Percentiles rank a stretch among this genome's conserved stretches.
phyloP scores from a whole-genome alignment of 2,113 vertebrate genomes.

The Syngnathus scovelli region DNA sequence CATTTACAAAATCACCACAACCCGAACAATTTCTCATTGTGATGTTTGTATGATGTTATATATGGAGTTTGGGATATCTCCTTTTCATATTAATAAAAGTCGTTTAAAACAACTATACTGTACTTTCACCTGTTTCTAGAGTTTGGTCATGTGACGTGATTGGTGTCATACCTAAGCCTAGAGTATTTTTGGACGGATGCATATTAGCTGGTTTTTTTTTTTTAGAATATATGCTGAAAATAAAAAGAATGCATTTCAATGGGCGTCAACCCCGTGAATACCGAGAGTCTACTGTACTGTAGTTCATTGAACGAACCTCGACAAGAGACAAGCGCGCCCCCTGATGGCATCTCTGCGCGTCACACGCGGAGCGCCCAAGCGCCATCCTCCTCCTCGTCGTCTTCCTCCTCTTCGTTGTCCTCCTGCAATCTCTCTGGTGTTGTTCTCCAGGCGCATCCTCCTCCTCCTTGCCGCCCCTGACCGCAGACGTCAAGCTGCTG shows the following conservation, averaged over 20 bases:
- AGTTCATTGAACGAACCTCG: not conserved
- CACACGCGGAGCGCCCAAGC: constrained; percentile 45
- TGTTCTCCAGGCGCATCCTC: constrained; percentile 56
- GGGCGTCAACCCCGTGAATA: no score
- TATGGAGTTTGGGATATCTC: not conserved
- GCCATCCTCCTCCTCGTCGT: constrained; percentile 54
- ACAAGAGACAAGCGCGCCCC: constrained; percentile 33
- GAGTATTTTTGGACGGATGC: no score
- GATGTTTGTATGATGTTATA: not conserved
- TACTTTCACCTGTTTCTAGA: no score
- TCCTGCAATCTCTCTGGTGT: not conserved
- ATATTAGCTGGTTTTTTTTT: no score
- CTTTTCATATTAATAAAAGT: not conserved
- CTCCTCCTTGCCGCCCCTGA: constrained; percentile 56
- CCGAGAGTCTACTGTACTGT: no score
- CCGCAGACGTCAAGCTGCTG: constrained; percentile 40
- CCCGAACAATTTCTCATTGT: not conserved
- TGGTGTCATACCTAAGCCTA: no score
- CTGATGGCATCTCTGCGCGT: constrained; percentile 22
- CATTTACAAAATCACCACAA: not conserved
- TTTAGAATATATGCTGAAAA: no score
- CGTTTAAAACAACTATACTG: no score
- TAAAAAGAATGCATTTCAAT: no score
- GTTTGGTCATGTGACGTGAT: no score
- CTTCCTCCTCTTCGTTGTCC: not conserved